Base-by-base conservation (phyloP, 2,113 vertebrate genomes). In the Lasiurus cinereus region DNA sequence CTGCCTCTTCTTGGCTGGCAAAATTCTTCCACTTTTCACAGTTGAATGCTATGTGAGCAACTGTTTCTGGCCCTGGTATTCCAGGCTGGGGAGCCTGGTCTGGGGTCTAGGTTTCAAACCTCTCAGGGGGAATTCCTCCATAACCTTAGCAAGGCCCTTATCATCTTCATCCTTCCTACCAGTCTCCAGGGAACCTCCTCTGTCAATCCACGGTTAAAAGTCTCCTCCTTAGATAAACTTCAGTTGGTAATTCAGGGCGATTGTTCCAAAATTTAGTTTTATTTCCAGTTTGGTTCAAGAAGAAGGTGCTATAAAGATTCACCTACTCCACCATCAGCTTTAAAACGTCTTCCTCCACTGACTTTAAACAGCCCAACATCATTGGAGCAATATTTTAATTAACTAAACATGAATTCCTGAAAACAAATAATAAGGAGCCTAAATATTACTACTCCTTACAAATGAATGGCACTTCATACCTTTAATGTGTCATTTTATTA, bases 311-410 rank as follows among this genome's bases (percentile, higher is more conserved):
- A 66, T 29, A 66, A 66, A 66, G 27, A 31, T 66, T 29, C 62
- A 66, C 62, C 62, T 66, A 66, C 62, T 66, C 27, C 27, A 31
- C 27, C 62, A 66, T 5, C 62, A 29, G 31, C 27, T 66, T 66
- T 12, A 66, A 66, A 66, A 66, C 5, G 12, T 31, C 11, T 83
- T 6, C 8, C 12, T 94, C 39, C 15, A 31, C 39, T 85, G 54
- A 77, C 64, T 83, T 84, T 64, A 93, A 94, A 94, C 29, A 94
- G n/a, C 22, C n/a, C 39, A 87, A 31, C 5, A 48, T 93, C 59
- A 90, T 16, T 72, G 76, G 31, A 94, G 19, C 18, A 86, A 59
- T 66, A 83, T 66, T 94, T 83, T 85, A 39, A 67, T 8, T 92
- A 19, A 69, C 36, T 92, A 67, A 90, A 91, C 21, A 69, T 83